Conservation (phyloP, 2,888 invertebrate species). For the Charanyca ferruginea region DNA sequence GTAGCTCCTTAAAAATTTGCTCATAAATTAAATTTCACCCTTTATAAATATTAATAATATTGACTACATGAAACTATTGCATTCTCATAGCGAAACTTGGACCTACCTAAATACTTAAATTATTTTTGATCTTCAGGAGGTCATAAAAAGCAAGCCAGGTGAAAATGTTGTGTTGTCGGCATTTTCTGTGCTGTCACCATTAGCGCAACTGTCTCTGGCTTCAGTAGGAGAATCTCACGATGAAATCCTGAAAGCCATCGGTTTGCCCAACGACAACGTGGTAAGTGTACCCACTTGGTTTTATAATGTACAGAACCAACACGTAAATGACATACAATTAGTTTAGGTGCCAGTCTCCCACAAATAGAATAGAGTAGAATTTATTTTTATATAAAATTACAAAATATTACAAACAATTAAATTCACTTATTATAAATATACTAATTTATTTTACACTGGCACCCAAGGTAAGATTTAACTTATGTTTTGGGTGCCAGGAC, state of each 20-base stretch:
- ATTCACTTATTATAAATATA: too few species aligned
- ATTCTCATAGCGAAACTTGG: background rate
- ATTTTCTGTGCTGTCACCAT: conserved; percentile 83
- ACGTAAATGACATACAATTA: too few species aligned
- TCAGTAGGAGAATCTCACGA: conserved; percentile 80
- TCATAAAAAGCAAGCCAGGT: conserved; percentile 69
- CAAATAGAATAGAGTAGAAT: too few species aligned
- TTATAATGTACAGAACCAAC: too few species aligned
- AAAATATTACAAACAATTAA: too few species aligned
- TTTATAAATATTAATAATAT: background rate
- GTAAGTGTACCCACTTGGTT: conserved; percentile 63
- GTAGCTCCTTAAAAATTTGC: too few species aligned
- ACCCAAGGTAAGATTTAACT: too few species aligned
- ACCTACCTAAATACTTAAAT: background rate
- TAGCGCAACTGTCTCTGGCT: conserved; percentile 81
- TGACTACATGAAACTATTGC: background rate
- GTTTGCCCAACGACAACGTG: conserved; percentile 76
- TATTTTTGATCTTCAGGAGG: conserved; percentile 72
- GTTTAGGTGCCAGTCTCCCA: too few species aligned
- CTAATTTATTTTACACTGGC: too few species aligned
- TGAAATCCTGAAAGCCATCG: conserved; percentile 77
- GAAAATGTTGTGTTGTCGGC: conserved; percentile 85
- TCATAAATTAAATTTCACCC: too few species aligned
- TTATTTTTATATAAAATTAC: too few species aligned
- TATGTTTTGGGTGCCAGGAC: too few species aligned